A percentile compares a stretch with the other conserved stretches of the same genome.
These are phyloP conservation scores for Cyrtodaria siliqua DNA, from an alignment of 2,888 invertebrate genomes.

Conservation along the genomic window DNA sequence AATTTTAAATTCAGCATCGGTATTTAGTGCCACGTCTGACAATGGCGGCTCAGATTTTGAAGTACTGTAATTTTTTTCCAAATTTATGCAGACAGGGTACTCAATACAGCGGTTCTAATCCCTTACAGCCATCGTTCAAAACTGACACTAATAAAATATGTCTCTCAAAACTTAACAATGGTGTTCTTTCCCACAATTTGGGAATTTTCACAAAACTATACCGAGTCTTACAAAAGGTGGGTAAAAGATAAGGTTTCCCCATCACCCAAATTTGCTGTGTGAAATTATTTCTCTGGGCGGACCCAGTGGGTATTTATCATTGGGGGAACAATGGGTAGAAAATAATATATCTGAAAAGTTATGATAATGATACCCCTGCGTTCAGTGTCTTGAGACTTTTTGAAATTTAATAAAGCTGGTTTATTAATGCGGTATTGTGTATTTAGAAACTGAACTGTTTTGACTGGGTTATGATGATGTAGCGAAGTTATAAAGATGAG, in stretches of 20 bases:
- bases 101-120: conserved; percentile 38
- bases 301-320: conserved; percentile 59
- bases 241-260: conserved; percentile 58
- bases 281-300: conserved; percentile 58
- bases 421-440: conserved; percentile 47
- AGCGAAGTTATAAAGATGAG: not conserved
- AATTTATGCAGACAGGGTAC: conserved; percentile 56
- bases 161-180: conserved; percentile 56
- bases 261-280: conserved; percentile 39
- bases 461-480: conserved; percentile 7
- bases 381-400: conserved; percentile 11
- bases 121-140: conserved; percentile 27
- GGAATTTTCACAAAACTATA: conserved; percentile 24
- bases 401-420: conserved; percentile 47
- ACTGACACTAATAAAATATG: conserved; percentile 65
- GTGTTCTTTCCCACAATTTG: conserved; percentile 59
- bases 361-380: conserved; percentile 58
- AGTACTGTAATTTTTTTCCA: conserved; percentile 59
- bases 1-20: conserved; percentile 27
- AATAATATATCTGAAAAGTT: conserved; percentile 63
- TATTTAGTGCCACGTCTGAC: conserved; percentile 48
- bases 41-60: conserved; percentile 43
- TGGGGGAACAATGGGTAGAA: conserved; percentile 49
- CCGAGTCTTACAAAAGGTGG: conserved; percentile 53
- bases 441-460: conserved; percentile 3